Evolutionary conservation across 1,140 invertebrate species (phyloP).

Genomic region (Euglossa dilemma): DNA sequence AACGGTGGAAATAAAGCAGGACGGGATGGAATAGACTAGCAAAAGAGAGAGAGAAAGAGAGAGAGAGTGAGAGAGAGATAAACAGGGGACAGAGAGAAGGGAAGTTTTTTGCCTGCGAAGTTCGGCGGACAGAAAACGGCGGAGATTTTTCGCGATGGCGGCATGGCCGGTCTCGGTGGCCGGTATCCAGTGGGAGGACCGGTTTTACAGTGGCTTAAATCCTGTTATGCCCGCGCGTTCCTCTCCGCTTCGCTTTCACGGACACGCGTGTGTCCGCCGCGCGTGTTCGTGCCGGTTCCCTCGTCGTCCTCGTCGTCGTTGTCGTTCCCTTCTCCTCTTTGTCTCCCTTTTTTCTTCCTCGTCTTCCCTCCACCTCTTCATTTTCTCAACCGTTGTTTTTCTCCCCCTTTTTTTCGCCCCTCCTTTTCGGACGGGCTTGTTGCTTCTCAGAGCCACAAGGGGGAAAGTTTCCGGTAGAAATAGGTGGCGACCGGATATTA

Average conservation of each 20-base stretch:
- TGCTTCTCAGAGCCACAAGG: not conserved
- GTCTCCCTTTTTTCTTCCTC: not conserved
- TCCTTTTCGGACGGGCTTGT: not conserved
- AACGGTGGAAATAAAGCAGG: no score
- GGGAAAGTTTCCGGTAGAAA: constrained; percentile 49
- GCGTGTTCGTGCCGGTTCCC: constrained; percentile 11
- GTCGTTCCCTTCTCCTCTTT: not conserved
- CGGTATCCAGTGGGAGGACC: constrained; percentile 66
- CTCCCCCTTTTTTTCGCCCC: not conserved
- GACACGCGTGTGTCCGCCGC: constrained; percentile 50
- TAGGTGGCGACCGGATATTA: constrained; percentile 34
- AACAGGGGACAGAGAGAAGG: not conserved
- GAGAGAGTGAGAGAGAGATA: constrained; percentile 13
- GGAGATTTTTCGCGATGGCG: constrained; percentile 67
- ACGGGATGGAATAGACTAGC: no score
- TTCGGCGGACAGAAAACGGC: constrained; percentile 53
- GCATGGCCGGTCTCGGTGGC: constrained; percentile 38
- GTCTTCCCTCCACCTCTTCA: not conserved
- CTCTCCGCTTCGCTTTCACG: constrained; percentile 65
- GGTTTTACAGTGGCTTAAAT: constrained; percentile 72
- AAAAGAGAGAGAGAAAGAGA: no score
- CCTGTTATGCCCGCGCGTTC: constrained; percentile 63
- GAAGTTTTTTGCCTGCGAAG: constrained; percentile 35
- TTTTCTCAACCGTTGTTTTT: not conserved
- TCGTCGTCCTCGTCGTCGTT: constrained; percentile 23